These are phyloP conservation scores for Lycophotia porphyrea DNA, from an alignment of 2,888 invertebrate species.

Conservation along the genomic window DNA sequence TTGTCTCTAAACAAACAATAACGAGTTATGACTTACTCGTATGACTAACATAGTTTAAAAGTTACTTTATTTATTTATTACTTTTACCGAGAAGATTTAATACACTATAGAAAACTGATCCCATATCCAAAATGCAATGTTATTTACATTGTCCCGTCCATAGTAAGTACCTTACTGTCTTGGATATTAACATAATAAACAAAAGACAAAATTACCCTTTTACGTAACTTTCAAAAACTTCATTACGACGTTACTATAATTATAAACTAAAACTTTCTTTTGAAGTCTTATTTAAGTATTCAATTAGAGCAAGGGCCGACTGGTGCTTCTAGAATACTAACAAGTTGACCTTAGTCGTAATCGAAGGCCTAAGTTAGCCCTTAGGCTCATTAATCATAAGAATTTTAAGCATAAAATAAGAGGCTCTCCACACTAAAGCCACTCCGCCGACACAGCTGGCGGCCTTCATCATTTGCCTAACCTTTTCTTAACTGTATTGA, in stretches of 20 bases:
- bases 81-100: not conserved
- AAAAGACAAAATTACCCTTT: not conserved
- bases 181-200: not conserved
- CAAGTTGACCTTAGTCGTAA: slow-evolving; percentile 38
- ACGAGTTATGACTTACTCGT: no score
- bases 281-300: slow-evolving; percentile 49
- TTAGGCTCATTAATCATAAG: slow-evolving; percentile 55
- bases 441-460: not conserved
- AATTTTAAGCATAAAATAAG: slow-evolving; percentile 50
- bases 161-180: not conserved
- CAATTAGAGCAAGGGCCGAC: slow-evolving; percentile 42
- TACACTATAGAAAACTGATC: not conserved
- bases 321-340: slow-evolving; percentile 49
- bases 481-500: not conserved
- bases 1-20: not conserved
- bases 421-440: not conserved
- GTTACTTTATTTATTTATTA: not conserved
- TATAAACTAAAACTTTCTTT: slow-evolving; percentile 31
- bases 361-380: slow-evolving; percentile 28
- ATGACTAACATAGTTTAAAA: not conserved
- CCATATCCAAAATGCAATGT: not conserved
- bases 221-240: not conserved
- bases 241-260: no score
- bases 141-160: not conserved
- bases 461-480: not conserved